Evolutionary conservation across 2,888 invertebrate genomes (phyloP), one percentile per base, ranked within the genome.

Genomic region (Ischnus inquisitorius): DNA sequence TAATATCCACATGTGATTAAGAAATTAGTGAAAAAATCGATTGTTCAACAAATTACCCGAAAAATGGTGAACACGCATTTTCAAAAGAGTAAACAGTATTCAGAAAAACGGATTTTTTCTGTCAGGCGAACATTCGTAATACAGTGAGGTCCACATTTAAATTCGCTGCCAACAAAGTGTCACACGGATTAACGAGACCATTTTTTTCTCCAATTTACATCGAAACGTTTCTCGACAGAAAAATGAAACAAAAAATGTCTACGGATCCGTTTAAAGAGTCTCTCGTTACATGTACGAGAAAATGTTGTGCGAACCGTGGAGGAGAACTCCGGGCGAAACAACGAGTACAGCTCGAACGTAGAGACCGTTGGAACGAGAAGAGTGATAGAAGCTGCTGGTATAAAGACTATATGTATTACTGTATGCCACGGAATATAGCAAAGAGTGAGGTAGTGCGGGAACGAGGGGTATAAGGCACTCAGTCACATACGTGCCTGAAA

Each of bases 401-500:
- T 28, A 14, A 48, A 39, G 25, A 34, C 57, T 68, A 14, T 65
- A n/a, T 28, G 25, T 34, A 60, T 48, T 48, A 3, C 22, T 67
- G 14, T 67, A 46, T 25, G 43, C 22, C 22, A 22, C n/a, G 8
- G 67, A 67, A 43, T 51, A 34, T 51, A 51, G 69, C 28, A 34
- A 46, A 79, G 75, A 72, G 64, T 67, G 79, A 81, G 75, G 69
- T 54, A 79, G 79, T 48, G 83, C 78, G 68, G 46, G 67, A 39
- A 79, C 75, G 69, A 79, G 83, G 83, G 75, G 79, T 89, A 87
- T 88, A 88, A 88, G 89, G 84, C 86, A 89, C 88, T 90, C 88
- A 86, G 88, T 88, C 88, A 87, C 88, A 88, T 87, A 91, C 91
- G 90, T 91, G 90, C 88, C 81, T 83, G 88, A 88, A 90, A 91